Evolutionary conservation across 2,797 vertebrate species (phyloP).

Genomic region (Eleutherodactylus coqui): DNA sequence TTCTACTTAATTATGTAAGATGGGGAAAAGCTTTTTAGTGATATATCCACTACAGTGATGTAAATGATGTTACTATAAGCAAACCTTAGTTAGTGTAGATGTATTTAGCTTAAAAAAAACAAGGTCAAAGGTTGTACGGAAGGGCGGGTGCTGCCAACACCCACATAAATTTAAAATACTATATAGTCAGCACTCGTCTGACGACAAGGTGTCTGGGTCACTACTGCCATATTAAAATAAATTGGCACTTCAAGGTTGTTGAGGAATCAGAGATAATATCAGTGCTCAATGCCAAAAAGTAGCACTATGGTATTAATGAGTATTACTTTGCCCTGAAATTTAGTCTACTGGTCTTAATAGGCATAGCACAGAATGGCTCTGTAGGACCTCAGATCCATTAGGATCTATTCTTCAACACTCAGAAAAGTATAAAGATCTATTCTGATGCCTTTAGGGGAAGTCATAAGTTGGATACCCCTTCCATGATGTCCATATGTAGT

Average conservation of each 20-base stretch:
- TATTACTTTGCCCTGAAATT: not conserved
- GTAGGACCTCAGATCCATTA: not conserved
- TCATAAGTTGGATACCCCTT: too few relatives aligned
- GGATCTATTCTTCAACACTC: not conserved
- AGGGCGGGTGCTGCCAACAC: constrained; percentile 23
- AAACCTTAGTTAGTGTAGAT: not conserved
- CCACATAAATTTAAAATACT: not conserved
- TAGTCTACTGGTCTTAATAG: not conserved
- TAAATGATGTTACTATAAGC: constrained; percentile 18
- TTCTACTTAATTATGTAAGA: constrained; percentile 42
- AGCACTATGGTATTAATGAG: not conserved
- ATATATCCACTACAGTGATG: not conserved
- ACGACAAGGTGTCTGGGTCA: constrained; percentile 10
- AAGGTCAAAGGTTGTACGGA: not conserved
- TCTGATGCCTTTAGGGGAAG: not conserved
- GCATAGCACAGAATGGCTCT: not conserved
- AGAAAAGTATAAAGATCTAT: not conserved
- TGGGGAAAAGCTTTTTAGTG: not conserved
- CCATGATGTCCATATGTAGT: too few relatives aligned
- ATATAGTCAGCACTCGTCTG: not conserved
- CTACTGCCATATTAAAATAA: not conserved
- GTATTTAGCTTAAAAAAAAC: not conserved
- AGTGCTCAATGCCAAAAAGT: not conserved
- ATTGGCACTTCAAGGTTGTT: not conserved
- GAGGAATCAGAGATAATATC: not conserved